A percentile compares a stretch with the other conserved stretches of the same genome.
Evolutionary conservation across 1,140 invertebrate genomes (phyloP).

Genomic region (Drosophila repletoides): DNA sequence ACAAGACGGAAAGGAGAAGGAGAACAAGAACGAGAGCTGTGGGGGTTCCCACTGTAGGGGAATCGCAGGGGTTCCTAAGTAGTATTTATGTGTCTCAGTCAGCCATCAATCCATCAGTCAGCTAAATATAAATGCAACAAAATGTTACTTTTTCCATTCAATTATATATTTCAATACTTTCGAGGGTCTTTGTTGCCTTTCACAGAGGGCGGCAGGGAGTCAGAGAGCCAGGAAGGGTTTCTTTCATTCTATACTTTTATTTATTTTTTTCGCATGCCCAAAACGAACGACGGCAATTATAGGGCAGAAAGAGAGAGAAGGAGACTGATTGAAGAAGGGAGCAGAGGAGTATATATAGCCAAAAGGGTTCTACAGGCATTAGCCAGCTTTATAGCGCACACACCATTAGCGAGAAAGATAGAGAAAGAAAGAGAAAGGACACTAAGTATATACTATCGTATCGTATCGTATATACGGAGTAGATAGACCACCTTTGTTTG

Average conservation of each 20-base stretch:
- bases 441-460: conserved; percentile 17
- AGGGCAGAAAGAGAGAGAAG: background rate
- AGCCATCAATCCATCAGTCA: conserved; percentile 22
- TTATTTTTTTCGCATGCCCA: conserved; percentile 30
- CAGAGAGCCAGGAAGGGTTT: background rate
- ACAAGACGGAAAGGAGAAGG: background rate
- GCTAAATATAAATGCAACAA: conserved; percentile 39
- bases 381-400: conserved; percentile 49
- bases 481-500: conserved; percentile 37
- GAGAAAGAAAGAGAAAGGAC: background rate
- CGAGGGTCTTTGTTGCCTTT: conserved; percentile 28
- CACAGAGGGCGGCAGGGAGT: background rate
- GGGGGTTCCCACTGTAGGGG: too few species aligned
- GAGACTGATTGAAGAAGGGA: background rate
- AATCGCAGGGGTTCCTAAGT: conserved; percentile 4
- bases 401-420: conserved; percentile 40
- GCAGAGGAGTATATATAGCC: background rate
- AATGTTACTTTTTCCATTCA: conserved; percentile 50
- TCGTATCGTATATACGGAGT: background rate
- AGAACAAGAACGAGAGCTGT: background rate
- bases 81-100: background rate
- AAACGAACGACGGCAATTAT: conserved; percentile 31
- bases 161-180: conserved; percentile 26
- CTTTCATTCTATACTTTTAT: conserved; percentile 20
- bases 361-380: conserved; percentile 45